Evolutionary conservation across 2,797 vertebrate species (phyloP).

Genomic region (Enteromius viviparus): DNA sequence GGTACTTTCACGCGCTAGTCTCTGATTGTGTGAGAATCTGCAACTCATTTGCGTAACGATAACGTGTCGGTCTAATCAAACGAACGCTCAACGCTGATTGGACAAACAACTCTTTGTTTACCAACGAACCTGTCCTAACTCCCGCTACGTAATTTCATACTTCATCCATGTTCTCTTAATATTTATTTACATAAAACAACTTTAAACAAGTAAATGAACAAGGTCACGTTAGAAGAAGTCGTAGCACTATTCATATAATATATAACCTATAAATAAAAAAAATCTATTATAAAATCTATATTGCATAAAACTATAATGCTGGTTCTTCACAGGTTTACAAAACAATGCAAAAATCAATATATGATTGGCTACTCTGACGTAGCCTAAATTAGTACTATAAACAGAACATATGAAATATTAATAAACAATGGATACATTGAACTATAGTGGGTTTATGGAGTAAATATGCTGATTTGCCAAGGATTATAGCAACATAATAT

Average conservation of each 20-base stretch:
- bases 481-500: not conserved
- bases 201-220: not conserved
- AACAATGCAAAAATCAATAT: not conserved
- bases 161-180: not conserved
- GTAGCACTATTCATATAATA: not conserved
- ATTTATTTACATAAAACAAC: not conserved
- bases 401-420: not conserved
- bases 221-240: not conserved
- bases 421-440: not conserved
- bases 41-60: conserved; percentile 14
- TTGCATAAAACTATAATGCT: not conserved
- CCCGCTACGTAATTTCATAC: not conserved
- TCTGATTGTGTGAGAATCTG: not conserved
- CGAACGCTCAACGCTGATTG: conserved; percentile 29
- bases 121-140: not conserved
- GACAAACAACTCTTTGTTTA: not conserved
- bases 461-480: not conserved
- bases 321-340: not conserved
- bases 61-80: conserved; percentile 31
- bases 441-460: not conserved
- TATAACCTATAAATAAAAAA: not conserved
- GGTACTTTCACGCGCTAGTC: not conserved
- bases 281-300: no score
- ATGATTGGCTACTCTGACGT: not conserved
- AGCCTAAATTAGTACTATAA: not conserved